These are phyloP conservation scores for Aphis gossypii DNA, from an alignment of 1,140 invertebrate species.

Conservation along the genomic window DNA sequence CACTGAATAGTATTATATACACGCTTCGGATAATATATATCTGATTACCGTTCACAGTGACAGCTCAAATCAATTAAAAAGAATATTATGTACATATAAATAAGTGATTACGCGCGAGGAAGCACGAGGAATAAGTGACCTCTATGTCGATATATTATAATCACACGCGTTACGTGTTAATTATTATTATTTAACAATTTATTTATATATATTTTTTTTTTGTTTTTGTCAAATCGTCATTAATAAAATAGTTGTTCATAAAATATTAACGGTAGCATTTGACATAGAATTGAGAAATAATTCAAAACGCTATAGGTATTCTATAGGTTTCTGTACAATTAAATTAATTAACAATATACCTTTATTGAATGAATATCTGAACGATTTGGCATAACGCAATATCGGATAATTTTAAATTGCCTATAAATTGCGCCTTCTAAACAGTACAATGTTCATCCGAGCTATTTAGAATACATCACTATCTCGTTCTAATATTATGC, in stretches of 20 bases:
- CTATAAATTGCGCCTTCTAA: too few species aligned
- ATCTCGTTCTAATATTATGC: background rate
- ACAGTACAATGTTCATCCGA: too few species aligned
- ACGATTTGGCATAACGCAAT: background rate
- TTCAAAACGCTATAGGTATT: background rate
- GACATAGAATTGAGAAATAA: background rate
- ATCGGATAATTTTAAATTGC: too few species aligned
- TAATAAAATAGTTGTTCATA: background rate
- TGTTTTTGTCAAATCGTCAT: background rate
- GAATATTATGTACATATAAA: background rate
- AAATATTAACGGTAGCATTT: background rate
- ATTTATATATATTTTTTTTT: background rate
- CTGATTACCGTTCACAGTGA: slow-evolving; percentile 43
- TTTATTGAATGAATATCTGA: background rate
- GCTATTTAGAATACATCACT: background rate
- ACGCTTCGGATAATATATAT: background rate
- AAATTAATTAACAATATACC: too few species aligned
- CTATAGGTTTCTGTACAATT: too few species aligned
- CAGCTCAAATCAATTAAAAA: slow-evolving; percentile 51
- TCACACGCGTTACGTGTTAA: background rate
- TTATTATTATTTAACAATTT: background rate
- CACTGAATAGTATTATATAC: background rate
- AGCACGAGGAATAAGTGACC: background rate
- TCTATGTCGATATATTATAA: background rate
- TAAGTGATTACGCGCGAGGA: background rate